phyloP scores from a whole-genome alignment of 2,113 vertebrate species.

The Thunnus maccoyii region DNA sequence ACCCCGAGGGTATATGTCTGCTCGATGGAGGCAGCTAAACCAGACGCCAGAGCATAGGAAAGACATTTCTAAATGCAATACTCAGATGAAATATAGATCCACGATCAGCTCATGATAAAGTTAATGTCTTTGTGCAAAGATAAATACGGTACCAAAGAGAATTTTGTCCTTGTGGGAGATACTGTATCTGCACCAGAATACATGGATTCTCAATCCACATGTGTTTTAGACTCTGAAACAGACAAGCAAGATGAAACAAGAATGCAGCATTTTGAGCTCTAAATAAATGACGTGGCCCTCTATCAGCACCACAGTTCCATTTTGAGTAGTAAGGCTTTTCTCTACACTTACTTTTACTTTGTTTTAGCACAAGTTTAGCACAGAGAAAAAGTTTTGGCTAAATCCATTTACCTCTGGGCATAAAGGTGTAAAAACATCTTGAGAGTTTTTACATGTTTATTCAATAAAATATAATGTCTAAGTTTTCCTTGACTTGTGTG shows the following conservation, averaged over 20 bases:
- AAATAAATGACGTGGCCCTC: conserved; percentile 19
- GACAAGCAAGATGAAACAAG: conserved; percentile 2
- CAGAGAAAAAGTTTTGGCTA: not conserved
- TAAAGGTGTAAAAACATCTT: not conserved
- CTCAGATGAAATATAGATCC: conserved; percentile 7
- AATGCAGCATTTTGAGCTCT: conserved; percentile 26
- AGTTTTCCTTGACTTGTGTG: not conserved
- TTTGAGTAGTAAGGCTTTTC: not conserved
- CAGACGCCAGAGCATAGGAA: conserved; percentile 19
- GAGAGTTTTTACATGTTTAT: not conserved
- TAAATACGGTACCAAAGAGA: not conserved
- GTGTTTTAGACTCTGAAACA: not conserved
- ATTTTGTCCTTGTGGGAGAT: conserved; percentile 1
- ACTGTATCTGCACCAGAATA: not conserved
- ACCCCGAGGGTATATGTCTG: conserved; percentile 27
- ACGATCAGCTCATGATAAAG: not conserved
- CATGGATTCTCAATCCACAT: not conserved
- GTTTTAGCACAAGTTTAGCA: not conserved
- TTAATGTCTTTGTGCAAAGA: conserved; percentile 5
- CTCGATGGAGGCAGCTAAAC: conserved; percentile 14
- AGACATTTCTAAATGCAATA: conserved; percentile 41
- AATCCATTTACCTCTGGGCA: not conserved
- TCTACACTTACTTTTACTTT: not conserved
- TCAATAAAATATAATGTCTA: not conserved
- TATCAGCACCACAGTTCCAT: not conserved